Evolutionary conservation across 1,140 invertebrate genomes (phyloP).

Genomic region (Drusus annulatus): DNA sequence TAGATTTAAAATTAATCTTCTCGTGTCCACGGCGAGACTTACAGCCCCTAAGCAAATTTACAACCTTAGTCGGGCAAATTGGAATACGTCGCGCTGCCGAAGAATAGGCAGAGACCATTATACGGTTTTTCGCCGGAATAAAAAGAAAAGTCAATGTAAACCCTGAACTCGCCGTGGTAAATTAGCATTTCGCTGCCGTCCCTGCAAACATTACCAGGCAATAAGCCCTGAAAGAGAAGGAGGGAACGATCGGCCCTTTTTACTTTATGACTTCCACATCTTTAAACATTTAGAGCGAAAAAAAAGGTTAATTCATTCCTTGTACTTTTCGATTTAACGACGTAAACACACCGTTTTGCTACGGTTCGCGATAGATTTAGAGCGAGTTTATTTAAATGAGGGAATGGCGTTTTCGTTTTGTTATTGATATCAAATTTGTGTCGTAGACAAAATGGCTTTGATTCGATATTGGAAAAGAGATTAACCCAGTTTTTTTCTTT

Average conservation of each 20-base stretch:
- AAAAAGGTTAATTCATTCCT: neutral
- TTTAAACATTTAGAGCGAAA: neutral
- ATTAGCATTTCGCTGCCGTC: slow-evolving; percentile 8
- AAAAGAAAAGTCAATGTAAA: slow-evolving; percentile 31
- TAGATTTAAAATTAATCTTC: slow-evolving; percentile 15
- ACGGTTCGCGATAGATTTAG: neutral
- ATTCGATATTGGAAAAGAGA: too few relatives aligned
- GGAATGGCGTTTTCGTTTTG: too few relatives aligned
- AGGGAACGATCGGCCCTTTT: slow-evolving; percentile 1
- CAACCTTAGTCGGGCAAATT: slow-evolving; percentile 10
- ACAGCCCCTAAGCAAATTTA: slow-evolving; percentile 24
- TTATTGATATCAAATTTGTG: too few relatives aligned
- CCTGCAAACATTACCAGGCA: neutral
- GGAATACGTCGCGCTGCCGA: neutral
- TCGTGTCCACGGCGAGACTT: neutral
- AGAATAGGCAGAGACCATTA: slow-evolving; percentile 8
- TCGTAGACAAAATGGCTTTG: too few relatives aligned
- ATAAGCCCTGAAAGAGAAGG: neutral
- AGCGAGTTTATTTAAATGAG: neutral
- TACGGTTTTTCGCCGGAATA: slow-evolving; percentile 7
- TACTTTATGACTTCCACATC: neutral
- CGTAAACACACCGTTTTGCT: neutral
- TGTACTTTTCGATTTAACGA: slow-evolving; percentile 1
- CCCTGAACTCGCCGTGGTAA: slow-evolving; percentile 22
- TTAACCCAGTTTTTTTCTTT: too few relatives aligned